A percentile compares a stretch with the other conserved stretches of the same genome.
These are phyloP conservation scores for Drosophila paucipuncta DNA, from an alignment of 2,888 invertebrate species.

Conservation along the genomic window DNA sequence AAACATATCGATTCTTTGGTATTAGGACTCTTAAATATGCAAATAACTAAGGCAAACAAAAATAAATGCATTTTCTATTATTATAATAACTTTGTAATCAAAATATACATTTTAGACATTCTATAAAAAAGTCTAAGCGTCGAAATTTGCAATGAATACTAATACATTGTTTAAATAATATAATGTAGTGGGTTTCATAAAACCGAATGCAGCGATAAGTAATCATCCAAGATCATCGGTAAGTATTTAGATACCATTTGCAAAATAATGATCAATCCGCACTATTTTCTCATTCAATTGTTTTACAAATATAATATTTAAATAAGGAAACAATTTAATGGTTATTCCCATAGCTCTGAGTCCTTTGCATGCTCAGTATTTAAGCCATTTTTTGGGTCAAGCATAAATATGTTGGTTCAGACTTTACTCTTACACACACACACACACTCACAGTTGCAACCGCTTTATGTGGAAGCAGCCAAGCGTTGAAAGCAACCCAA, in stretches of 20 bases:
- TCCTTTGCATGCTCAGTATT: constrained; percentile 7
- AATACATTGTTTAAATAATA: background rate
- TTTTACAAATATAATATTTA: background rate
- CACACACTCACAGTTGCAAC: constrained; percentile 18
- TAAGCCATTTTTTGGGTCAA: constrained; percentile 44
- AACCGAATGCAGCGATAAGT: background rate
- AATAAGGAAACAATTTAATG: constrained; percentile 8
- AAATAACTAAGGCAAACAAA: too few relatives aligned
- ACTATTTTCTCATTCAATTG: background rate
- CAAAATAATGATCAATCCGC: background rate
- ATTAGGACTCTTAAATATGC: background rate
- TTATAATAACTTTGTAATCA: background rate
- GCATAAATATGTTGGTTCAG: constrained; percentile 38
- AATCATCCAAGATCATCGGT: background rate
- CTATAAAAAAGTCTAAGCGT: background rate
- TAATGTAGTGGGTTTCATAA: background rate
- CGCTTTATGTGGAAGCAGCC: constrained; percentile 49
- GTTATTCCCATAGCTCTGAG: constrained; percentile 3
- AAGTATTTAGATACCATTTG: background rate
- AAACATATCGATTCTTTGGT: background rate
- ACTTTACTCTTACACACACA: constrained; percentile 12
- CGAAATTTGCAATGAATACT: background rate
- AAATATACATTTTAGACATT: background rate
- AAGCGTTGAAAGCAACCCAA: constrained; percentile 63
- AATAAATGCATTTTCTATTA: background rate